Evolutionary conservation across 1,140 invertebrate species (phyloP).

Genomic region (Chelonus insularis): DNA sequence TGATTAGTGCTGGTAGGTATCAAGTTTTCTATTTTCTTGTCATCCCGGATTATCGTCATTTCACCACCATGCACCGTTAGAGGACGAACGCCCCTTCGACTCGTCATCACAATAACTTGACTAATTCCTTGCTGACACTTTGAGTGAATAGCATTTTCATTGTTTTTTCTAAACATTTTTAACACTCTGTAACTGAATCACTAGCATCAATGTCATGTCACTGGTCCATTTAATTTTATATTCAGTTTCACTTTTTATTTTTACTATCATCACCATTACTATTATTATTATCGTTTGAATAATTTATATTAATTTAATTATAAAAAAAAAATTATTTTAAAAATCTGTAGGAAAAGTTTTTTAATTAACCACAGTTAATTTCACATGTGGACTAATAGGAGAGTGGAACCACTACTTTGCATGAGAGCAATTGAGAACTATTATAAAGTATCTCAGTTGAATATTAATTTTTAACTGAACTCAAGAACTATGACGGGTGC

Average conservation of each 20-base stretch:
- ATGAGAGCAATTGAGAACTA: not conserved
- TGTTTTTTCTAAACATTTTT: not conserved
- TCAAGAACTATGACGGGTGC: not conserved
- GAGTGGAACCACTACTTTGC: not conserved
- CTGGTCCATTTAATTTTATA: too few relatives aligned
- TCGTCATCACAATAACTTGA: not conserved
- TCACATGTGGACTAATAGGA: not conserved
- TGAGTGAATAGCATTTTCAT: conserved; percentile 2
- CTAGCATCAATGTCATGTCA: not conserved
- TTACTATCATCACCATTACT: too few relatives aligned
- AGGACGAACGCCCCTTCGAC: conserved; percentile 3
- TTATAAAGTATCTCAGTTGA: not conserved
- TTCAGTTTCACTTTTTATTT: too few relatives aligned
- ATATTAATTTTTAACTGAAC: conserved; percentile 23
- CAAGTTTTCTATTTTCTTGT: not conserved
- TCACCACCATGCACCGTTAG: conserved; percentile 22
- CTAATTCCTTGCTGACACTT: not conserved
- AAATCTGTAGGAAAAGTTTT: too few relatives aligned
- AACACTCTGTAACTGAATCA: not conserved
- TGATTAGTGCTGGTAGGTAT: conserved; percentile 2
- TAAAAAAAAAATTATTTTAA: too few relatives aligned
- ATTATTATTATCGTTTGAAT: too few relatives aligned
- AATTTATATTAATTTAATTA: too few relatives aligned
- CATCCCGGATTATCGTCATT: not conserved
- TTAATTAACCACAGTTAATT: not conserved